A percentile compares a stretch with the other conserved stretches of the same genome.
These are phyloP conservation scores for Leucophenga varia DNA, from an alignment of 1,140 invertebrate species.

Conservation along the genomic window DNA sequence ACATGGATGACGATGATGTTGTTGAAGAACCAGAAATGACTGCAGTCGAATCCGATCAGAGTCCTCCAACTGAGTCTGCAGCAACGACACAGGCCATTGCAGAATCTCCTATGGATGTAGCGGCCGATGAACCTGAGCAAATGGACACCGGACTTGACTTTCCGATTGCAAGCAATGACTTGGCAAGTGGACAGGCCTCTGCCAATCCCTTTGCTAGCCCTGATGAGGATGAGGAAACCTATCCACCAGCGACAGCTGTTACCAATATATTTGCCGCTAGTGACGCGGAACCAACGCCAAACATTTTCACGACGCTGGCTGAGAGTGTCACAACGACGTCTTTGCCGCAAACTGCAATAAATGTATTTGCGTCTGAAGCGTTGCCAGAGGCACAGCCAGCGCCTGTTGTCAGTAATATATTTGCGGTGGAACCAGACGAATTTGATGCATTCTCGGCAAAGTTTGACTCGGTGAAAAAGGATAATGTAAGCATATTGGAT, in stretches of 20 bases:
- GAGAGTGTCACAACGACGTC: conserved; percentile 5
- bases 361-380: conserved; percentile 17
- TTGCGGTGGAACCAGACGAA: conserved; percentile 60
- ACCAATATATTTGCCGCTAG: conserved; percentile 53
- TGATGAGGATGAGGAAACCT: conserved; percentile 53
- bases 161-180: conserved; percentile 20
- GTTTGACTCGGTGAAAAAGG: conserved; percentile 71
- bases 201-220: conserved; percentile 59
- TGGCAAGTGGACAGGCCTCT: conserved; percentile 42
- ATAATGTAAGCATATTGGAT: conserved; percentile 58
- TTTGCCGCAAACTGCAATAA: conserved; percentile 2
- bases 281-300: conserved; percentile 22
- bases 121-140: conserved; percentile 35
- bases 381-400: conserved; percentile 9
- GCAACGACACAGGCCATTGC: conserved; percentile 20
- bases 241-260: conserved; percentile 27
- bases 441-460: conserved; percentile 86
- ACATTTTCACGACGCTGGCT: conserved; percentile 5
- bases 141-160: conserved; percentile 53
- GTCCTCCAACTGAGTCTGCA: conserved; percentile 38
- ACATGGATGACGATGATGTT: not conserved
- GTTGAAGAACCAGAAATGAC: not conserved
- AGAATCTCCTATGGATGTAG: conserved; percentile 13
- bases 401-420: conserved; percentile 37
- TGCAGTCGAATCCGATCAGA: conserved; percentile 29